These are phyloP conservation scores for Boloria euphrosyne DNA, from an alignment of 2,888 invertebrate genomes.

Conservation along the genomic window DNA sequence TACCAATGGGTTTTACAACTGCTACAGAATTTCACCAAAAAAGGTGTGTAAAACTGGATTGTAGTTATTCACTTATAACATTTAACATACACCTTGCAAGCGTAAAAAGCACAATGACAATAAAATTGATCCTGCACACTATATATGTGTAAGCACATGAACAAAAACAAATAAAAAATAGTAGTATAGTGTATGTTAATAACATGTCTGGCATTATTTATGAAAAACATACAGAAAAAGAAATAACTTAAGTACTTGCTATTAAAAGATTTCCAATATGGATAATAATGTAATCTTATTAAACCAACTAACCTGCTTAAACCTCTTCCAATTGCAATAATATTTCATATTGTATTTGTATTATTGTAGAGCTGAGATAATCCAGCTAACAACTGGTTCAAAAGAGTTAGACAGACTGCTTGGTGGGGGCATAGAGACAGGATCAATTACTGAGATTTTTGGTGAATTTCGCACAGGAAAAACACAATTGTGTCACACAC, in stretches of 20 bases:
- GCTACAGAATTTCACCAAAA: slow-evolving; percentile 98
- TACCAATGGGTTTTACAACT: slow-evolving; percentile 99
- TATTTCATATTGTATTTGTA: not conserved
- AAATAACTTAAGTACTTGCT: no score
- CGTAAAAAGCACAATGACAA: no score
- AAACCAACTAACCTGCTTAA: not conserved
- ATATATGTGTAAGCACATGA: no score
- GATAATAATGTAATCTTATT: not conserved
- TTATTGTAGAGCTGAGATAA: slow-evolving; percentile 89
- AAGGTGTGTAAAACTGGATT: slow-evolving; percentile 72
- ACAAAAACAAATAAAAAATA: no score
- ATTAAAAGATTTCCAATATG: no score
- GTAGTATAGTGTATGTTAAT: no score
- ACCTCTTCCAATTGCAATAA: not conserved
- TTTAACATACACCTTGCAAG: no score
- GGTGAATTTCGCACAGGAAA: slow-evolving; percentile 99
- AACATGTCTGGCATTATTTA: not conserved
- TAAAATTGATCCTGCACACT: no score
- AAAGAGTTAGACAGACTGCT: slow-evolving; percentile 95
- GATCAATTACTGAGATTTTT: slow-evolving; percentile 98
- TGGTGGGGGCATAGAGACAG: slow-evolving; percentile 98
- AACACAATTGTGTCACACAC: slow-evolving; percentile 97
- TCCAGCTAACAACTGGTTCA: slow-evolving; percentile 97
- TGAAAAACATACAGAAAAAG: no score
- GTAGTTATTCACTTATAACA: no score